phyloP scores from a whole-genome alignment of 2,113 vertebrate genomes.

The Etheostoma spectabile region DNA sequence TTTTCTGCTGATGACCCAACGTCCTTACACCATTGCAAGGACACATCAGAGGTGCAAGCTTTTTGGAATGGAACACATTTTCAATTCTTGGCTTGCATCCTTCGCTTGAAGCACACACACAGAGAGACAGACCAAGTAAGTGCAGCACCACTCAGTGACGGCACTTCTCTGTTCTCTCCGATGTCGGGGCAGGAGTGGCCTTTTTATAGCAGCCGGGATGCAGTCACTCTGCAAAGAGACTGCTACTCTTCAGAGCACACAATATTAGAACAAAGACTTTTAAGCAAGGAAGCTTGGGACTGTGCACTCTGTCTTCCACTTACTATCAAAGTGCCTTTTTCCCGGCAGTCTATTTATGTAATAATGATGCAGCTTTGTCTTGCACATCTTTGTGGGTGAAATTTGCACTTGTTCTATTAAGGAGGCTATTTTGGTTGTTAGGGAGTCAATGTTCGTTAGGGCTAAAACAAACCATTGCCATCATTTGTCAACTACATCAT shows the following conservation, averaged over 20 bases:
- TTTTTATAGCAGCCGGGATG: conserved; percentile 74
- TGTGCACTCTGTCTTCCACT: too few relatives aligned
- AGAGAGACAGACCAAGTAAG: conserved; percentile 63
- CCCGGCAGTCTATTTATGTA: conserved; percentile 19
- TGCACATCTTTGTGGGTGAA: too few relatives aligned
- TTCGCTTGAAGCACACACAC: conserved; percentile 52
- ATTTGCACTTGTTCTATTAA: conserved; percentile 3
- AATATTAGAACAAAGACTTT: conserved; percentile 75
- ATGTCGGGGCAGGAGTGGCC: conserved; percentile 62
- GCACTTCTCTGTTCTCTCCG: conserved; percentile 56
- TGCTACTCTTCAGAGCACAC: conserved; percentile 65
- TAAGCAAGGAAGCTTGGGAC: conserved; percentile 57
- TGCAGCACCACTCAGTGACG: conserved; percentile 54
- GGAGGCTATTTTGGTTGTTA: conserved; percentile 13
- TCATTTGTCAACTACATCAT: background rate
- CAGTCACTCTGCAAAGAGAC: conserved; percentile 61
- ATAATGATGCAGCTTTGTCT: conserved; percentile 40
- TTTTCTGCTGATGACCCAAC: conserved; percentile 45
- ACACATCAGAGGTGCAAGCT: conserved; percentile 17
- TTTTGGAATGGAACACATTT: conserved; percentile 59
- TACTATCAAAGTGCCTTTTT: conserved; percentile 47
- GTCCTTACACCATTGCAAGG: conserved; percentile 11
- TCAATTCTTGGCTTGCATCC: conserved; percentile 51
- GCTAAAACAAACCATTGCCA: background rate
- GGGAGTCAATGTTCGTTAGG: background rate